Base-by-base conservation (phyloP, 2,888 invertebrate species). In the Leptura quadrifasciata region DNA sequence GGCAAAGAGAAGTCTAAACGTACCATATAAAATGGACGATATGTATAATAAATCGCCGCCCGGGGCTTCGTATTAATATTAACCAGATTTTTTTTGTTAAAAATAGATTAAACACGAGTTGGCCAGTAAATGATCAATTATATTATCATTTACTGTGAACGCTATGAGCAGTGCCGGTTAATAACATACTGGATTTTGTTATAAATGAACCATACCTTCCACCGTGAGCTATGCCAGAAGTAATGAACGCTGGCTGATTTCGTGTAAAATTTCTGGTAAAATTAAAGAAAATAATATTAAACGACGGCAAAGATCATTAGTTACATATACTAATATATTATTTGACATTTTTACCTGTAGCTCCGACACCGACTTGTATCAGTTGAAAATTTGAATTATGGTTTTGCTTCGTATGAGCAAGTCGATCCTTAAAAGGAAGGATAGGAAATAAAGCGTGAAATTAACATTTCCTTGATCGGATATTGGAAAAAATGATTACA, bases 101-200 rank as follows among this genome's bases (percentile, higher is more conserved):
- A 47, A 47, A 47, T 47, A 47, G 47, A 47, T 47, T 47, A 47
- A 47, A 47, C n/a, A 5, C 12, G 15, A 47, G 47, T 47, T 12
- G 47, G 35, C 18, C 39, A 39, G 39, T 10, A 63, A 58, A 63
- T 39, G 63, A 63, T 63, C 63, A 61, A 31, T 27, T 61, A 61
- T 31, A 39, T 63, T 63, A 39, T 63, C 63, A 27, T 60, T 60
- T 63, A n/a, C 27, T 63, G 20, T 18, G 63, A 63, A 39, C 21
- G 63, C 39, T 63, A 18, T 24, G 18, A 21, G 63, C 63, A 20
- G 20, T 63, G 12, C 35, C 21, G 20, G 35, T 63, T 63, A 63
- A 63, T 63, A 63, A 63, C 27, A 63, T 39, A 63, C 39, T 63
- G 39, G 39, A 63, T 20, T 63, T 35, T 60, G 27, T 60, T 60